A percentile compares a stretch with the other conserved stretches of the same genome.
Conservation (phyloP, 2,888 invertebrate species). For the Vesta saturnalis region DNA sequence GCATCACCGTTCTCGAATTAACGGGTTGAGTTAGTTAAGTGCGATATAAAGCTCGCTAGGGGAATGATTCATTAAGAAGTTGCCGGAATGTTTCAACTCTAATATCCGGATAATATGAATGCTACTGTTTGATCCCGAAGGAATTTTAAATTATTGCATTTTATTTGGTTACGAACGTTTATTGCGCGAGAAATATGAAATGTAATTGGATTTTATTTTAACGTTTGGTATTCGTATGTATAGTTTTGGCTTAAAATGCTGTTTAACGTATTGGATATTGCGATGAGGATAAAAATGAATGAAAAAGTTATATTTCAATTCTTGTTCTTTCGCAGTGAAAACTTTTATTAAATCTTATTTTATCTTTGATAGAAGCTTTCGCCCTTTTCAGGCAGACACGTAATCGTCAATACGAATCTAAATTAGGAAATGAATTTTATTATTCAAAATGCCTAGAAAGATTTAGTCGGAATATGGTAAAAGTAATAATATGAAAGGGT, state of each 20-base stretch:
- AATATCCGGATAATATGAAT: conserved; percentile 43
- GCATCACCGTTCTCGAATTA: conserved; percentile 49
- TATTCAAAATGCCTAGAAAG: too few relatives aligned
- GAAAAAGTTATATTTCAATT: too few relatives aligned
- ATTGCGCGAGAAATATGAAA: neutral
- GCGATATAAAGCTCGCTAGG: conserved; percentile 52
- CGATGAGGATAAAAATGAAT: too few relatives aligned
- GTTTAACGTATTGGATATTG: too few relatives aligned
- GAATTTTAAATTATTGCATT: conserved; percentile 36
- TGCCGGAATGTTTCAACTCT: conserved; percentile 44
- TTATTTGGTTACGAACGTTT: conserved; percentile 28
- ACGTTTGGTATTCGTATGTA: neutral
- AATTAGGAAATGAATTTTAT: too few relatives aligned
- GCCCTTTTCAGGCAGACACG: too few relatives aligned
- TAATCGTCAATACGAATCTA: too few relatives aligned
- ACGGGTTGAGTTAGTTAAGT: conserved; percentile 51
- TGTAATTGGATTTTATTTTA: neutral
- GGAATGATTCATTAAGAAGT: conserved; percentile 55
- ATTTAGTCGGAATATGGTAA: too few relatives aligned
- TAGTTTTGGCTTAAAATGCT: neutral
- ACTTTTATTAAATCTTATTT: too few relatives aligned
- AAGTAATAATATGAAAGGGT: too few relatives aligned
- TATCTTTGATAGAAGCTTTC: too few relatives aligned
- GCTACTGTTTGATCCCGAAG: conserved; percentile 40
- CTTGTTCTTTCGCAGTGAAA: too few relatives aligned